These are phyloP conservation scores for Cavia aperea DNA, from an alignment of 2,113 vertebrate species.

Conservation along the genomic window DNA sequence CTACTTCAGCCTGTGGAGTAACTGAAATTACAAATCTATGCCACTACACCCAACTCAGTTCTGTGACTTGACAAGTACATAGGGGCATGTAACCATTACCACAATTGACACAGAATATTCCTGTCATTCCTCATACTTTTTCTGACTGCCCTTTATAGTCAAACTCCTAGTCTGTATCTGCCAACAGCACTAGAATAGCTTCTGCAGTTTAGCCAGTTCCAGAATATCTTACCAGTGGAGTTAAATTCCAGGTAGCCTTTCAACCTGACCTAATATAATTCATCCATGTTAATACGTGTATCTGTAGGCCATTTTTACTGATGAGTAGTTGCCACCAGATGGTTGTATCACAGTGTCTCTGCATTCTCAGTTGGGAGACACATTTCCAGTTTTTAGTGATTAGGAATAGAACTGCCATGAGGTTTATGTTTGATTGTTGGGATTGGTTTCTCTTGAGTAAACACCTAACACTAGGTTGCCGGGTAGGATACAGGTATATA, in stretches of 20 bases:
- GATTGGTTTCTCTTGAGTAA: not conserved
- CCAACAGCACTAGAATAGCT: not conserved
- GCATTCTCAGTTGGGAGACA: not conserved
- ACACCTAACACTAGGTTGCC: not conserved
- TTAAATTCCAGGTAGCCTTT: not conserved
- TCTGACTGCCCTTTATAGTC: not conserved
- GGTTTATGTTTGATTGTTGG: not conserved
- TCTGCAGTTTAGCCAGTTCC: not conserved
- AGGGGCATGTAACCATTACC: not conserved
- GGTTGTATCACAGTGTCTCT: not conserved
- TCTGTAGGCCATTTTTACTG: not conserved
- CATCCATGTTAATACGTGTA: not conserved
- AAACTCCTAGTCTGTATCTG: not conserved
- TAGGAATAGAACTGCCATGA: not conserved
- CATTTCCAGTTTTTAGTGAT: not conserved
- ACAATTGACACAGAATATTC: not conserved
- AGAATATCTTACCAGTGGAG: not conserved
- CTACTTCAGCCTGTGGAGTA: not conserved
- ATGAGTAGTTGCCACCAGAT: not conserved
- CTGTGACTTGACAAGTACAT: not conserved
- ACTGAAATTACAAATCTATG: not conserved
- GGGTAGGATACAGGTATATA: not conserved
- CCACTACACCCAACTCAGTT: not conserved
- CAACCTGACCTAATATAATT: not conserved
- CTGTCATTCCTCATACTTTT: not conserved